phyloP scores from a whole-genome alignment of 1,140 invertebrate species.

The Heliothis subflexa region DNA sequence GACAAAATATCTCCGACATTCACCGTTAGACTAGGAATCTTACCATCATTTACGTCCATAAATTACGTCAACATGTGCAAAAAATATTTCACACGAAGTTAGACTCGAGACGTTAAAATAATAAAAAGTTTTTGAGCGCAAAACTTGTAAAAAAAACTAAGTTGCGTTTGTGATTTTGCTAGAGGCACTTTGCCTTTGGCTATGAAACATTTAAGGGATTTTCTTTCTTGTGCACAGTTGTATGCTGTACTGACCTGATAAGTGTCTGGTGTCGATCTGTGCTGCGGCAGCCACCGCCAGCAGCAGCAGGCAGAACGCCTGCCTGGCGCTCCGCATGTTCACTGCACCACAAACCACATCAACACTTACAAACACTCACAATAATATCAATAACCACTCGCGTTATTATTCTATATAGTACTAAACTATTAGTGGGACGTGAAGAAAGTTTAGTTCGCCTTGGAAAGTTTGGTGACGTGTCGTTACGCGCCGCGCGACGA shows the following conservation, averaged over 20 bases:
- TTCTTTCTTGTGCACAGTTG: not conserved
- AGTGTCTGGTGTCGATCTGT: slow-evolving; percentile 73
- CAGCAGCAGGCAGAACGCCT: slow-evolving; percentile 77
- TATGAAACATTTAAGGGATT: no score
- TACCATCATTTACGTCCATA: not conserved
- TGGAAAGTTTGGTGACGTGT: slow-evolving; percentile 78
- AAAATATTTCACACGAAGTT: not conserved
- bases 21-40: slow-evolving; percentile 36
- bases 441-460: slow-evolving; percentile 61
- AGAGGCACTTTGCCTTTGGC: no score
- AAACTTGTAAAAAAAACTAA: not conserved
- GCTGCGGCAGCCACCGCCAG: slow-evolving; percentile 68
- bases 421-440: slow-evolving; percentile 62
- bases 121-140: not conserved
- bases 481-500: slow-evolving; percentile 47
- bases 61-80: not conserved
- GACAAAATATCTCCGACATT: slow-evolving; percentile 3
- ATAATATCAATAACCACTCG: slow-evolving; percentile 53
- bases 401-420: slow-evolving; percentile 33
- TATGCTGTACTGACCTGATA: slow-evolving; percentile 69
- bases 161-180: not conserved
- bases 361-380: slow-evolving; percentile 73
- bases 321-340: slow-evolving; percentile 79
- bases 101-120: not conserved
- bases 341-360: slow-evolving; percentile 76